Base-by-base conservation (phyloP, 2,888 invertebrate species). In the Athalia rosae region DNA sequence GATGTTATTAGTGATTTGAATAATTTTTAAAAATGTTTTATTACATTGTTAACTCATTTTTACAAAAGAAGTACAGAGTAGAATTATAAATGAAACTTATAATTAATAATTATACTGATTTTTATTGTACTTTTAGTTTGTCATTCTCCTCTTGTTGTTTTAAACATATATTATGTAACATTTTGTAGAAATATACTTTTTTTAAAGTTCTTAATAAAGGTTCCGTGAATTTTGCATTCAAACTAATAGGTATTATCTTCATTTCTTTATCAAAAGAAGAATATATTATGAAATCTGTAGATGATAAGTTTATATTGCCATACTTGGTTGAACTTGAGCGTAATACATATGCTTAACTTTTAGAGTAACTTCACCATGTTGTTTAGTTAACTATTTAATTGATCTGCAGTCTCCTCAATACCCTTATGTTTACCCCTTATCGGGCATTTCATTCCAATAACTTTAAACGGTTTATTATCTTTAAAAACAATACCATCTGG, bases 311-410 rank as follows among this genome's bases (percentile, higher is more conserved):
- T 5, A 78, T 6, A 78, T 6, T 47, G 63, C 78, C 78, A 78
- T 62, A 4, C 74, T 45, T 41, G 62, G 61, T 74, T 78, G 78
- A 3, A 78, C 41, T 15, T 78, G 78, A 53, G 74, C 78, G 53
- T 74, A 74, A 47, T 78, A 78, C 1, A 28, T 8, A 58, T 67
- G 56, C 11, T 59, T 58, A 5, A 4, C 15, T 45, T n/a, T 56
- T 11, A 69, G 56, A 56, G 50, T 5, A 4, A n/a, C 28, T 28
- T 48, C 28, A 59, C 41, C 43, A 5, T 59, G 8, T 4, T 61
- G 28, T 50, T 59, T 15, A 11, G 59, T 59, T 59, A 59, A 15
- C 59, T 59, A 59, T 15, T 59, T 59, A 3, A 59, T 59, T 13
- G 59, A 7, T 59, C 59, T 3, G 59, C 59, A 15, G 59, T 59